Percentiles rank a stretch among this genome's conserved stretches.
Conservation (phyloP, 2,113 vertebrate species). For the Psittacula cyanocephala region DNA sequence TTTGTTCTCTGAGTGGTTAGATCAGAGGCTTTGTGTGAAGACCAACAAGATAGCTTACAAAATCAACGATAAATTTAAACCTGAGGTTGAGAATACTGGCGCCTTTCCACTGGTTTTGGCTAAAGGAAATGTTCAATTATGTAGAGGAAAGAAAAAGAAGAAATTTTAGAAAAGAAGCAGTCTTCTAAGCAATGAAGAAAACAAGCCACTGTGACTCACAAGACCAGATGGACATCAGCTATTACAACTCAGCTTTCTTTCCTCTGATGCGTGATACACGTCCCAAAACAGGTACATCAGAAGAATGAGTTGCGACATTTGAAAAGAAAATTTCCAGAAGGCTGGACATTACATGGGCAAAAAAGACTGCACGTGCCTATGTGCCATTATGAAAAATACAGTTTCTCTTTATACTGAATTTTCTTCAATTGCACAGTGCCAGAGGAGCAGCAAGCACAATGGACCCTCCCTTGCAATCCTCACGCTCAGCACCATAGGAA, state of each 20-base stretch:
- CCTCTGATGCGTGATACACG: background rate
- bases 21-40: slow-evolving; percentile 49
- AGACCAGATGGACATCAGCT: background rate
- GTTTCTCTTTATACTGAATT: background rate
- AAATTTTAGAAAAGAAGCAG: background rate
- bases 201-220: background rate
- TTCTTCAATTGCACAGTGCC: background rate
- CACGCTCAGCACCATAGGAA: background rate
- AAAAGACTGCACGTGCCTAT: background rate
- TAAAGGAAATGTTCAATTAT: slow-evolving; percentile 13
- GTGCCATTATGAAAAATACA: background rate
- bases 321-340: background rate
- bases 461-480: background rate
- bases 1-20: slow-evolving; percentile 5
- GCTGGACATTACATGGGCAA: background rate
- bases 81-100: slow-evolving; percentile 32
- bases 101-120: slow-evolving; percentile 27
- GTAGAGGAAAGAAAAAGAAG: background rate
- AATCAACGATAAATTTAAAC: slow-evolving; percentile 63
- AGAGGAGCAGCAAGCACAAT: background rate
- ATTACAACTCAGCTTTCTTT: background rate
- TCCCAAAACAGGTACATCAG: background rate
- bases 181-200: background rate
- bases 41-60: slow-evolving; percentile 27
- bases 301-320: background rate